Conservation (phyloP, 2,113 vertebrate genomes). For the Neodontobutis hainanensis region DNA sequence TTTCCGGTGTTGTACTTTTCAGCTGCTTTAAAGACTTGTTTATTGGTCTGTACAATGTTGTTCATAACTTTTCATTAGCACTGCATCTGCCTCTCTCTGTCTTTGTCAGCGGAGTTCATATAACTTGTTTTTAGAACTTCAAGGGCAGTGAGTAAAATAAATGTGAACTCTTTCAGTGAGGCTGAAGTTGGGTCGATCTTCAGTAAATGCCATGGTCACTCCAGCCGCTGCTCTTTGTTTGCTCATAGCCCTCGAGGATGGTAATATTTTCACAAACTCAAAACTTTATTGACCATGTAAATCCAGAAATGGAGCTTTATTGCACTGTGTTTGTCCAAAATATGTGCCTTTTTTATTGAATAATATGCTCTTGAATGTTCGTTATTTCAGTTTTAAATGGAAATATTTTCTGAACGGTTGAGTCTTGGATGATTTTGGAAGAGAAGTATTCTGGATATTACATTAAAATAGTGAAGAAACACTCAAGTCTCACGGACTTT, state of each 20-base stretch:
- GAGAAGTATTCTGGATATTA: conserved; percentile 9
- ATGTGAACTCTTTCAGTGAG: not conserved
- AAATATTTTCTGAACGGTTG: not conserved
- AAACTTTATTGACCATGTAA: not conserved
- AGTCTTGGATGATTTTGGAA: too few species aligned
- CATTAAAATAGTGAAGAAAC: too few species aligned
- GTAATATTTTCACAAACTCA: not conserved
- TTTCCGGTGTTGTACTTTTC: too few species aligned
- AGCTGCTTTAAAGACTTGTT: not conserved
- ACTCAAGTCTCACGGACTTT: too few species aligned
- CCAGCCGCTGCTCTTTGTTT: not conserved
- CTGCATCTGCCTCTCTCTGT: not conserved
- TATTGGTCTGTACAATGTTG: not conserved
- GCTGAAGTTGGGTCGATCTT: not conserved
- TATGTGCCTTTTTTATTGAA: not conserved
- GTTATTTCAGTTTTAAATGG: not conserved
- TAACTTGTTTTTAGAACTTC: not conserved
- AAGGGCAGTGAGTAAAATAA: not conserved
- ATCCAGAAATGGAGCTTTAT: not conserved
- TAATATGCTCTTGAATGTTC: not conserved
- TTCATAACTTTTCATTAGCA: conserved; percentile 13
- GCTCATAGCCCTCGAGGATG: not conserved
- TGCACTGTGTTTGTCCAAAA: not conserved
- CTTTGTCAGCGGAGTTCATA: not conserved
- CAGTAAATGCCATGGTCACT: not conserved